Conservation (phyloP, 2,113 vertebrate species). For the Holacanthus passer region DNA sequence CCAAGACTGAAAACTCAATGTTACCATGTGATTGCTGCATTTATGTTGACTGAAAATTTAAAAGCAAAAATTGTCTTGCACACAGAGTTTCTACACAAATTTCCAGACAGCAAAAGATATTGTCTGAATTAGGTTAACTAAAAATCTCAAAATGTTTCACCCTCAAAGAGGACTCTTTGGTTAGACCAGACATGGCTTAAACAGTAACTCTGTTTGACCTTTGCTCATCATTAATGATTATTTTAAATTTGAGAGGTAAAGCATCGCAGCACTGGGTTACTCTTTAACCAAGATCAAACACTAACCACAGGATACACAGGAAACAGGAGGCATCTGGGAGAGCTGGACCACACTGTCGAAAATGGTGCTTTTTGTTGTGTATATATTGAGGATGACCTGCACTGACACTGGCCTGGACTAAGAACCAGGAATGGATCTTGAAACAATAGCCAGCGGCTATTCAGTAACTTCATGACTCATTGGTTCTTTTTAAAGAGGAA, state of each 20-base stretch:
- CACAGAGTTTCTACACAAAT: not conserved
- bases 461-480: conserved; percentile 14
- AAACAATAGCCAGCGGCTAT: not conserved
- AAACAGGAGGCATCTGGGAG: not conserved
- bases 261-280: conserved; percentile 16
- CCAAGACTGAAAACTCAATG: not conserved
- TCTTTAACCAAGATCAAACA: conserved; percentile 64
- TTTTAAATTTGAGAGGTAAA: conserved; percentile 11
- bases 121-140: not conserved
- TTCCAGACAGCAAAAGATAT: not conserved
- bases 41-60: not conserved
- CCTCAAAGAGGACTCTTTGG: not conserved
- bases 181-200: not conserved
- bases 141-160: not conserved
- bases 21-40: not conserved
- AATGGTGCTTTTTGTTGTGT: not conserved
- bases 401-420: not conserved
- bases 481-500: not conserved
- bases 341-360: not conserved
- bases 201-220: conserved; percentile 24
- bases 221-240: conserved; percentile 1
- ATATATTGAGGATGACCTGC: not conserved
- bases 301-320: conserved; percentile 25
- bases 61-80: not conserved
- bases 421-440: not conserved